These are phyloP conservation scores for Labia minor DNA, from an alignment of 2,888 invertebrate species.

Conservation along the genomic window DNA sequence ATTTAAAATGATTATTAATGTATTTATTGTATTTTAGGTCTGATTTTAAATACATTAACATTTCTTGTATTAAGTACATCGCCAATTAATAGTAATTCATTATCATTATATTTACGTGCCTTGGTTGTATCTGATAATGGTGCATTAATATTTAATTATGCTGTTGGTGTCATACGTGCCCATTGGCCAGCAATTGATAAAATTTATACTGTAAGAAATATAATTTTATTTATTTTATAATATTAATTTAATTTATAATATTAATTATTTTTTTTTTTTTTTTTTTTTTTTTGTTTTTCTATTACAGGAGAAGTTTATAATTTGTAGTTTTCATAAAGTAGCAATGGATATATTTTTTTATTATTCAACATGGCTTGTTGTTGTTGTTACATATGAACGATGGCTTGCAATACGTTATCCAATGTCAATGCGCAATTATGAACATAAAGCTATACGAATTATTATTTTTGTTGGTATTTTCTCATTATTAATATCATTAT, in stretches of 20 bases:
- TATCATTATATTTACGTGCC: constrained; percentile 34
- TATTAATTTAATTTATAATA: neutral
- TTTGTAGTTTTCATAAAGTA: constrained; percentile 29
- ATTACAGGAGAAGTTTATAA: constrained; percentile 27
- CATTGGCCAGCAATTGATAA: constrained; percentile 31
- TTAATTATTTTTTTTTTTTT: neutral
- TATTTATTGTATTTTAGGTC: too few species aligned
- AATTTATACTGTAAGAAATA: constrained; percentile 32
- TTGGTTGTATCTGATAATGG: constrained; percentile 35
- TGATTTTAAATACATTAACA: constrained; percentile 33
- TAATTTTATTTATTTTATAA: neutral
- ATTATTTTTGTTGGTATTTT: constrained; percentile 29
- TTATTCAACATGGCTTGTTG: constrained; percentile 35
- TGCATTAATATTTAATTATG: constrained; percentile 34
- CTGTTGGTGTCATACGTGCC: constrained; percentile 33
- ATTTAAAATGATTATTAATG: too few species aligned
- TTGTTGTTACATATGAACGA: constrained; percentile 34
- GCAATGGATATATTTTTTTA: constrained; percentile 27
- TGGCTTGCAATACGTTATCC: neutral
- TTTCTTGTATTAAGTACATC: constrained; percentile 33
- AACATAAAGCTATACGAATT: constrained; percentile 23
- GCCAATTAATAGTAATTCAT: constrained; percentile 32
- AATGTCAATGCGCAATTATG: neutral
- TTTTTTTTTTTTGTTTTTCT: constrained; percentile 19
- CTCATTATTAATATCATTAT: constrained; percentile 31